Base-by-base conservation (phyloP, 2,888 invertebrate species). In the Drosophila prolongata region DNA sequence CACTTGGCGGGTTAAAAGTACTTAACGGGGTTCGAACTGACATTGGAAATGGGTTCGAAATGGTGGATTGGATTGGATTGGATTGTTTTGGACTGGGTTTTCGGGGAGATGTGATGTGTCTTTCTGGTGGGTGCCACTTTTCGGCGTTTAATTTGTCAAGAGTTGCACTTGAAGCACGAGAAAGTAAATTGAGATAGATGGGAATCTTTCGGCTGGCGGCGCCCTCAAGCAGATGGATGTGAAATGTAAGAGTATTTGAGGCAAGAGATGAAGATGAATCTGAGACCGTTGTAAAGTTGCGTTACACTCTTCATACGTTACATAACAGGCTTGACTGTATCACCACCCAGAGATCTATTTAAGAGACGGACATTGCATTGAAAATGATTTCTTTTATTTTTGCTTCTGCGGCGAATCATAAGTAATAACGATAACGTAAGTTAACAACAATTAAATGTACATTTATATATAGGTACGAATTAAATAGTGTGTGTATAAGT, bases 381-480 rank as follows among this genome's bases (percentile, higher is more conserved):
- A 82, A 82, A 83, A 82, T 86, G 78, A 84, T 75, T 87, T 86
- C 76, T 42, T 58, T 68, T 75, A 56, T 74, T 64, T 52, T 71
- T 55, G 55, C 49, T 87, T 78, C 89, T 85, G 82, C 81, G 54
- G 54, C 70, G 61, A 77, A 88, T 82, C 88, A 79, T 67, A 78
- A 77, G 83, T 88, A 88, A 85, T 77, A 81, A 88, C 77, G 55
- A 72, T 82, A 83, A 82, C 77, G 83, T 82, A 79, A 77, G 65
- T 81, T 79, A 81, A 77, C 84, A 86, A 89, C 89, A 84, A 87
- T 84, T 89, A 84, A 84, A 84, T 89, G 50, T 82, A 87, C 79
- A 82, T 72, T 77, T 68, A 52, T 42, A 54, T 71, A 55, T 53
- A 53, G 42, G n/a, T 73, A 72, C 43, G 61, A 52, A 60, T 68